Evolutionary conservation across 2,797 vertebrate genomes (phyloP).

Genomic region (Odontamblyopus rebecca): DNA sequence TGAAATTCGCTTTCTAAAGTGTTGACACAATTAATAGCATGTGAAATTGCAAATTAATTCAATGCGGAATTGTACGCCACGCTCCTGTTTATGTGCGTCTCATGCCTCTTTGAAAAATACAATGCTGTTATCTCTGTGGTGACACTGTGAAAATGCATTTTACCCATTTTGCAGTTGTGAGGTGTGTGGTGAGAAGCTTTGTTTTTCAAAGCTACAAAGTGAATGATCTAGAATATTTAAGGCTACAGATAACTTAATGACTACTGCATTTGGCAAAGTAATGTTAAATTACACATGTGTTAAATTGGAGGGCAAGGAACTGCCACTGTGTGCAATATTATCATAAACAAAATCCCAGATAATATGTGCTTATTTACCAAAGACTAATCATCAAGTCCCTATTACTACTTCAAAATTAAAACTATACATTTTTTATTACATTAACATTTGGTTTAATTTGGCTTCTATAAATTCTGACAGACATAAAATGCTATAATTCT

Average conservation of each 20-base stretch:
- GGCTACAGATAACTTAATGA: background rate
- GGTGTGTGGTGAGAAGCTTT: slow-evolving; percentile 12
- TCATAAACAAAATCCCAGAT: background rate
- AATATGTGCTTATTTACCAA: too few species aligned
- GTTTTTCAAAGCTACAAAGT: background rate
- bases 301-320: background rate
- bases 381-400: background rate
- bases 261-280: background rate
- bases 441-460: background rate
- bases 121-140: slow-evolving; percentile 55
- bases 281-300: too few species aligned
- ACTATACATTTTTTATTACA: background rate
- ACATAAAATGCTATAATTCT: too few species aligned
- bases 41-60: slow-evolving; percentile 78
- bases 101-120: slow-evolving; percentile 51
- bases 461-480: background rate
- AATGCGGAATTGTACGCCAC: slow-evolving; percentile 51
- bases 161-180: slow-evolving; percentile 30
- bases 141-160: slow-evolving; percentile 62
- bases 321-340: background rate
- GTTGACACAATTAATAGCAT: slow-evolving; percentile 78
- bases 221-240: background rate
- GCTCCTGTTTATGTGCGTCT: slow-evolving; percentile 51
- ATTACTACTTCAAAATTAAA: background rate
- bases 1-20: slow-evolving; percentile 71